phyloP scores from a whole-genome alignment of 2,113 vertebrate genomes.

The Leiothrix lutea region DNA sequence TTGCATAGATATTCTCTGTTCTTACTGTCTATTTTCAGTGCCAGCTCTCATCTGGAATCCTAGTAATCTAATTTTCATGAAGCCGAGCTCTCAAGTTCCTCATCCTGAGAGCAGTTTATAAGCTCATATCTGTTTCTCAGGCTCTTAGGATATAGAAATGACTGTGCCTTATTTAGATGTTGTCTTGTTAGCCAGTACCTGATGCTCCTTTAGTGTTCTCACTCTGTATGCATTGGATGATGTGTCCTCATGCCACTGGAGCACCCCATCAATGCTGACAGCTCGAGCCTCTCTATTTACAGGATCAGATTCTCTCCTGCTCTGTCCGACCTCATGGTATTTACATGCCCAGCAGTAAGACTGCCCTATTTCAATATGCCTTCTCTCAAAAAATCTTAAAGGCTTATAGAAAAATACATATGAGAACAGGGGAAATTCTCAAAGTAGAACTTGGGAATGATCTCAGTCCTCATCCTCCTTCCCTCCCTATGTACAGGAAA shows the following conservation, averaged over 20 bases:
- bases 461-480: neutral
- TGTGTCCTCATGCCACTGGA: neutral
- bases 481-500: neutral
- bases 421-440: neutral
- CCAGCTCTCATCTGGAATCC: conserved; percentile 25
- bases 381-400: neutral
- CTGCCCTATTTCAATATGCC: neutral
- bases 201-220: neutral
- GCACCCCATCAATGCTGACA: neutral
- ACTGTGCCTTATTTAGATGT: conserved; percentile 5
- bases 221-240: neutral
- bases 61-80: conserved; percentile 63
- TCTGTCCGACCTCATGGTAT: neutral
- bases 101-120: neutral
- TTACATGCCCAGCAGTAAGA: neutral
- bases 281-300: neutral
- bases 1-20: conserved; percentile 42
- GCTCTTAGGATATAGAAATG: neutral
- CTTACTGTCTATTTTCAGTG: neutral
- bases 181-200: neutral
- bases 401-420: neutral
- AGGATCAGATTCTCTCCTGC: neutral
- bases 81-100: conserved; percentile 3
- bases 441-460: neutral
- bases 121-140: neutral